Percentiles rank a stretch among this genome's conserved stretches.
These are phyloP conservation scores for western clawed frog (Xenopus tropicalis) DNA, from an alignment of 2,113 vertebrate genomes.

Conservation along the genomic window DNA sequence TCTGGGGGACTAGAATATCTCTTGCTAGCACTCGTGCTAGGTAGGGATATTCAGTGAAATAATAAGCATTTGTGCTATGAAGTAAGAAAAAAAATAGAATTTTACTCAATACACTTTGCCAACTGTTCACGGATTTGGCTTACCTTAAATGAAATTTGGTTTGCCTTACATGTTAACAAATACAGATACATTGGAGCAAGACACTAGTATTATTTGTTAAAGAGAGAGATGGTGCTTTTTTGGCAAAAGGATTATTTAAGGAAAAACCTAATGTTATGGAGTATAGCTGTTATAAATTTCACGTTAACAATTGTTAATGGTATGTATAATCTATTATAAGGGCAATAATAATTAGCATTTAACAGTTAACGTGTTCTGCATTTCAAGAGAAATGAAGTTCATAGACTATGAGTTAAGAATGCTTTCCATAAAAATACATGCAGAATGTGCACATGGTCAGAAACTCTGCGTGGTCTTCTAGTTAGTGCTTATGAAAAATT, in stretches of 20 bases:
- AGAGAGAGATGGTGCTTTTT: background rate
- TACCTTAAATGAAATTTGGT: background rate
- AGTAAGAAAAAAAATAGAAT: no score
- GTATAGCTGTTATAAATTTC: background rate
- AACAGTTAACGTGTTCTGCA: background rate
- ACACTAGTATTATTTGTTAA: background rate
- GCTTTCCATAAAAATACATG: slow-evolving; percentile 60
- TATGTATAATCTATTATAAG: slow-evolving; percentile 43
- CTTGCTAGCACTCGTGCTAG: no score
- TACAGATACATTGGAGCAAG: background rate
- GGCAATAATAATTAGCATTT: slow-evolving; percentile 29
- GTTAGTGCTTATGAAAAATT: slow-evolving; percentile 74
- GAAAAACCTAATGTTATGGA: slow-evolving; percentile 17
- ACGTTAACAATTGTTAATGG: slow-evolving; percentile 18
- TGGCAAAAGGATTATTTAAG: slow-evolving; percentile 4
- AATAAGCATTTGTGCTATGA: no score
- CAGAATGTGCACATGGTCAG: slow-evolving; percentile 57
- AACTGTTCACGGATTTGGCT: background rate
- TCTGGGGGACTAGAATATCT: no score
- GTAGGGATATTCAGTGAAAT: no score
- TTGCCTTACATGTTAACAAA: background rate
- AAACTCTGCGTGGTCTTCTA: slow-evolving; percentile 58
- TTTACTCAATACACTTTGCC: no score
- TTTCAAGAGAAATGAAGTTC: slow-evolving; percentile 9
- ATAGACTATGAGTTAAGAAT: slow-evolving; percentile 49